A percentile compares a stretch with the other conserved stretches of the same genome.
These are phyloP conservation scores for Atta colombica DNA, from an alignment of 1,140 invertebrate genomes.

Conservation along the genomic window DNA sequence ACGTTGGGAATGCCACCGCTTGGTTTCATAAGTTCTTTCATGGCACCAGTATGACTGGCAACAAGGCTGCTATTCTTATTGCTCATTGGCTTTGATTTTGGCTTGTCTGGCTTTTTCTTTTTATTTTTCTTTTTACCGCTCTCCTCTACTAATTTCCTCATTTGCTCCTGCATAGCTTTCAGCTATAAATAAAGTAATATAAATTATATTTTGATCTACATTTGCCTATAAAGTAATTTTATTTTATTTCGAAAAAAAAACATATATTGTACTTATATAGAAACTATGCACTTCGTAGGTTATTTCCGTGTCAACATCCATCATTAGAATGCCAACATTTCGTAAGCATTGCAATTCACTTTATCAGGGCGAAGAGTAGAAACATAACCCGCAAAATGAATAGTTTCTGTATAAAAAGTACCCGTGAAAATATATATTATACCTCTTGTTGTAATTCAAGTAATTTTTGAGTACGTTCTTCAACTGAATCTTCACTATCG, in stretches of 20 bases:
- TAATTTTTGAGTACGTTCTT: slow-evolving; percentile 93
- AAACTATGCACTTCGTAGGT: too few species aligned
- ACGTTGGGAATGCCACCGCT: slow-evolving; percentile 83
- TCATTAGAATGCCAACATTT: too few species aligned
- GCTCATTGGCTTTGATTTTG: slow-evolving; percentile 88
- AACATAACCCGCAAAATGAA: too few species aligned
- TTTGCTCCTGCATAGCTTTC: slow-evolving; percentile 96
- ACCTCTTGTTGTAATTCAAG: slow-evolving; percentile 96
- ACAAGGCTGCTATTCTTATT: slow-evolving; percentile 86
- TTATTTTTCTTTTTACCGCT: slow-evolving; percentile 92
- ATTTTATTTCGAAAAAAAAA: slow-evolving; percentile 19
- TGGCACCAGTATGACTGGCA: slow-evolving; percentile 85
- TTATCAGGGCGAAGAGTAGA: too few species aligned
- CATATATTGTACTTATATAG: too few species aligned
- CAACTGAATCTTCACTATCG: slow-evolving; percentile 93
- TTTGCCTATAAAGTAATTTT: slow-evolving; percentile 19
- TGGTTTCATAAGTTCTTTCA: slow-evolving; percentile 86
- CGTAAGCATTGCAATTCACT: too few species aligned
- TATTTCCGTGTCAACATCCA: too few species aligned
- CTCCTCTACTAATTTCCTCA: slow-evolving; percentile 94
- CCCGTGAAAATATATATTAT: slow-evolving; percentile 11
- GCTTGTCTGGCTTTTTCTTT: slow-evolving; percentile 92
- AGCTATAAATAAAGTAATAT: slow-evolving; percentile 85
- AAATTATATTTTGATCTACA: slow-evolving; percentile 26
- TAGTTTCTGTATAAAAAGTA: too few species aligned